These are phyloP conservation scores for Eretmocerus hayati DNA, from an alignment of 2,888 invertebrate species.

Conservation along the genomic window DNA sequence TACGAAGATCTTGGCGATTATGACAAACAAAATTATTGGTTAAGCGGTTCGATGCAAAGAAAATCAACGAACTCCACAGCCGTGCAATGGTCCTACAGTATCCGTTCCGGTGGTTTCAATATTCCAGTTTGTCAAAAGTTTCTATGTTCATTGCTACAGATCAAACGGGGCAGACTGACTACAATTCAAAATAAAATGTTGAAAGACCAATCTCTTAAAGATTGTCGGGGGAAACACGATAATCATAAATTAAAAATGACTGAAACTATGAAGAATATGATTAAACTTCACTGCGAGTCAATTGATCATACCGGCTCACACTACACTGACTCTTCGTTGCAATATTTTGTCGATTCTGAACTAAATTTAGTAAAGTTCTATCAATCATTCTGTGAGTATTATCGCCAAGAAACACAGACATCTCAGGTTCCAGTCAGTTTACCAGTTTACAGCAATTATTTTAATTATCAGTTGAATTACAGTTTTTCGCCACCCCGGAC, in stretches of 20 bases:
- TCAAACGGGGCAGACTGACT: no score
- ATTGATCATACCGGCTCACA: conserved; percentile 14
- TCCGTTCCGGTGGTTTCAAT: no score
- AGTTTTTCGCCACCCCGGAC: no score
- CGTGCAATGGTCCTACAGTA: no score
- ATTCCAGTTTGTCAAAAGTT: no score
- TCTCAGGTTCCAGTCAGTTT: background rate
- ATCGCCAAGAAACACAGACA: background rate
- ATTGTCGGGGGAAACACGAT: conserved; percentile 14
- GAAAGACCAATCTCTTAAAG: no score
- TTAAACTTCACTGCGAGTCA: conserved; percentile 12
- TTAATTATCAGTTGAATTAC: conserved; percentile 14
- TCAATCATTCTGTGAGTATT: background rate
- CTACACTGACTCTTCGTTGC: conserved; percentile 3
- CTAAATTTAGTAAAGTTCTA: conserved; percentile 7
- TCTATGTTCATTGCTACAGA: no score
- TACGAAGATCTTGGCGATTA: no score
- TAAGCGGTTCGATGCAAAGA: no score
- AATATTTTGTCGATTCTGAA: conserved; percentile 13
- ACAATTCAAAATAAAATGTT: no score
- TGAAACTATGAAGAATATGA: conserved; percentile 12
- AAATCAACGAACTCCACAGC: no score
- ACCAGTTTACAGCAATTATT: conserved; percentile 13
- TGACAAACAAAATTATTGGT: no score
- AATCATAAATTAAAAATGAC: conserved; percentile 15